Evolutionary conservation across 2,888 invertebrate genomes (phyloP).

Genomic region (Lordiphosa fenestrarum): DNA sequence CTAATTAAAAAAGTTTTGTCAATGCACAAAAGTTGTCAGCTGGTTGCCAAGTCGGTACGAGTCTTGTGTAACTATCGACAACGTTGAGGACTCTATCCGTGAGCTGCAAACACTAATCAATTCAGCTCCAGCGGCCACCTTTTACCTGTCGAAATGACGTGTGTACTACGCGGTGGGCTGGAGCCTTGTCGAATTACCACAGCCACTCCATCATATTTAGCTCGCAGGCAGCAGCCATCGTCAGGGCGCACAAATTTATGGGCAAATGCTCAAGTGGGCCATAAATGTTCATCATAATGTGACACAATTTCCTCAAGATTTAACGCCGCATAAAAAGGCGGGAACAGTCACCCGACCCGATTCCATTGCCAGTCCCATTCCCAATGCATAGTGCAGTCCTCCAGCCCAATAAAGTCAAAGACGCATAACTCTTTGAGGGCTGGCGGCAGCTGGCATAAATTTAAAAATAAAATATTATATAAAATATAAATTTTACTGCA

Average conservation of each 20-base stretch:
- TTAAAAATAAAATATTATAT: constrained; percentile 60
- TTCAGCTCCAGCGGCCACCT: constrained; percentile 1
- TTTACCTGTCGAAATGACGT: constrained; percentile 14
- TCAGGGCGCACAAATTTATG: constrained; percentile 59
- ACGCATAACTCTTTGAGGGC: constrained; percentile 45
- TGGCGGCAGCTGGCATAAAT: constrained; percentile 51
- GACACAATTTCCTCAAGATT: constrained; percentile 72
- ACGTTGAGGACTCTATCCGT: neutral
- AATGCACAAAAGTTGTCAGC: constrained; percentile 6
- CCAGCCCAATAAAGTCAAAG: constrained; percentile 61
- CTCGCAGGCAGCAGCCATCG: constrained; percentile 18
- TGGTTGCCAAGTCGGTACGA: neutral
- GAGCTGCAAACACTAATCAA: neutral
- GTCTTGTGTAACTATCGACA: constrained; percentile 26
- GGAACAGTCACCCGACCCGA: neutral
- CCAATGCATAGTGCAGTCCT: constrained; percentile 46
- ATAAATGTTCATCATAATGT: constrained; percentile 73
- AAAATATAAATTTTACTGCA: constrained; percentile 49
- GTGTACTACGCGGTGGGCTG: constrained; percentile 18
- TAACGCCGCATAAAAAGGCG: constrained; percentile 59
- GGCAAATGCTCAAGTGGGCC: constrained; percentile 57
- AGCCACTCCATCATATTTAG: constrained; percentile 66
- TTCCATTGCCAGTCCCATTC: no score
- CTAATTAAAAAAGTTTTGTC: constrained; percentile 68
- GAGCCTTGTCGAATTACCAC: constrained; percentile 64